A percentile compares a stretch with the other conserved stretches of the same genome.
These are phyloP conservation scores for Heterochromis multidens DNA, from an alignment of 2,113 vertebrate species.

Conservation along the genomic window DNA sequence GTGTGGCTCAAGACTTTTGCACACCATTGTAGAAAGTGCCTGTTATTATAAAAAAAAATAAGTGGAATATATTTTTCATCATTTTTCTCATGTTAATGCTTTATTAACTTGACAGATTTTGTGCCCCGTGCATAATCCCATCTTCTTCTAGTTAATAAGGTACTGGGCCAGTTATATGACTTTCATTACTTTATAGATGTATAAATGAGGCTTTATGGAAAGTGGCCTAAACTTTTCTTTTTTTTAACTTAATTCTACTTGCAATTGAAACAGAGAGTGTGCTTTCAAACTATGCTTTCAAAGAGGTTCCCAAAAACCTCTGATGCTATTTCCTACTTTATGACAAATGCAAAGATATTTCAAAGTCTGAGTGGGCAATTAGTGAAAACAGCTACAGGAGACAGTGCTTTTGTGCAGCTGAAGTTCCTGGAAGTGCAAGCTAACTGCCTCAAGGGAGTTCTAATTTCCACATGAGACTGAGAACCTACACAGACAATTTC, in stretches of 20 bases:
- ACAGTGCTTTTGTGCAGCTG: conserved; percentile 13
- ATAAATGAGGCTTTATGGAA: not conserved
- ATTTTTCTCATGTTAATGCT: not conserved
- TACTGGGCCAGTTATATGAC: not conserved
- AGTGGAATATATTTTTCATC: not conserved
- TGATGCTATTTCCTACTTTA: not conserved
- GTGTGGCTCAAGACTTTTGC: not conserved
- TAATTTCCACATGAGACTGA: not conserved
- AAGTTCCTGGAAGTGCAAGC: not conserved
- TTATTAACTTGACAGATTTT: not conserved
- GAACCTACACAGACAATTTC: too few species aligned
- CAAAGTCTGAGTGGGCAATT: conserved; percentile 33
- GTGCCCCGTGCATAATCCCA: not conserved
- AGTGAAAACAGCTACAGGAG: conserved; percentile 16
- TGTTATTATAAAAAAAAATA: not conserved
- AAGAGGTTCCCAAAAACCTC: not conserved
- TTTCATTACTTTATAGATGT: not conserved
- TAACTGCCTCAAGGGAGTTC: conserved; percentile 25
- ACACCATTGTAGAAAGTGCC: not conserved
- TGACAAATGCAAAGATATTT: conserved; percentile 18
- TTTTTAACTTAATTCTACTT: not conserved
- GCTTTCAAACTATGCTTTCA: not conserved
- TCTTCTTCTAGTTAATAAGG: not conserved
- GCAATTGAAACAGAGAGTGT: not conserved
- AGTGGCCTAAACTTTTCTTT: not conserved